These are phyloP conservation scores for Spisula subtruncata DNA, from an alignment of 2,888 invertebrate species.

Conservation along the genomic window DNA sequence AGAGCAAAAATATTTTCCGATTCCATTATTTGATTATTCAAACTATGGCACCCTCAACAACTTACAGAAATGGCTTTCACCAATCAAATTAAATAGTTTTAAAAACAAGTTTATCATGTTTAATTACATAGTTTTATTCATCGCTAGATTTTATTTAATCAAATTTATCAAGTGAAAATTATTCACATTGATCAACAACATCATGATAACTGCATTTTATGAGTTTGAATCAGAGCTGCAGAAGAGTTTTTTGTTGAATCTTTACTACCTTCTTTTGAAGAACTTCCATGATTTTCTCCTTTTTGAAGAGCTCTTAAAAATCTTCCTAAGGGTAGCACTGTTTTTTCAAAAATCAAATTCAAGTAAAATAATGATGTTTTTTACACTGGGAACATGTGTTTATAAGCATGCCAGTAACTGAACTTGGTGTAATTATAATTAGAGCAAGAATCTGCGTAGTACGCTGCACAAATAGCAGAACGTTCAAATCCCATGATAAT, in stretches of 20 bases:
- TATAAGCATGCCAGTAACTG: neutral
- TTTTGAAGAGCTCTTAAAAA: slow-evolving; percentile 1
- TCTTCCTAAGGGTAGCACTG: neutral
- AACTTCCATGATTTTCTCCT: neutral
- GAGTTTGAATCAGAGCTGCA: slow-evolving; percentile 8
- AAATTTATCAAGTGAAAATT: slow-evolving; percentile 28
- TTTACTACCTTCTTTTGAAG: slow-evolving; percentile 18
- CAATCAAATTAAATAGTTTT: slow-evolving; percentile 17
- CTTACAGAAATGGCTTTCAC: neutral
- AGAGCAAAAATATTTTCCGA: neutral
- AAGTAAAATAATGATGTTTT: neutral
- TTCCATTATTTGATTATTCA: slow-evolving; percentile 22
- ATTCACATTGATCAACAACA: slow-evolving; percentile 17
- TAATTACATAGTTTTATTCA: slow-evolving; percentile 24
- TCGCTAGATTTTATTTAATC: neutral
- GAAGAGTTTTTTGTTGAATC: slow-evolving; percentile 5
- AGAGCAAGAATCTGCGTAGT: neutral
- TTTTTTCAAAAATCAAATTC: neutral
- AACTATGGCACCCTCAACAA: neutral
- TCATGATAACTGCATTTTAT: slow-evolving; percentile 24
- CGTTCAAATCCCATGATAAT: neutral
- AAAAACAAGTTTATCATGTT: slow-evolving; percentile 7
- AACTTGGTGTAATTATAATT: neutral
- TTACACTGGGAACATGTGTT: neutral
- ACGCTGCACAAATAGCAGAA: neutral